Evolutionary conservation across 2,113 vertebrate genomes (phyloP).

Genomic region (Corythornis cristatus): DNA sequence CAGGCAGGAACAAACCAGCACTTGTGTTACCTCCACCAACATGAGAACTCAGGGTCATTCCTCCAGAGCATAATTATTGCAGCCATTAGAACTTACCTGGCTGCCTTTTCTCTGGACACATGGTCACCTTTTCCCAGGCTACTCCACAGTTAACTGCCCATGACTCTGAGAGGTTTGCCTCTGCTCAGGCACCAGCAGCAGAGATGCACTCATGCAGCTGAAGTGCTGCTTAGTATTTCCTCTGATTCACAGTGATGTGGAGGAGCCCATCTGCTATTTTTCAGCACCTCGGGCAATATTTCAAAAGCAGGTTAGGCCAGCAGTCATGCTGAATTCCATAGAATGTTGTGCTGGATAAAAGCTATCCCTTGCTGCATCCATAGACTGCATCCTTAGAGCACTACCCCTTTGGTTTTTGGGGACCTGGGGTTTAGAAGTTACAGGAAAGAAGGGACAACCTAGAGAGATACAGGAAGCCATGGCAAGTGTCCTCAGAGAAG

Average conservation of each 20-base stretch:
- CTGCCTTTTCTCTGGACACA: background rate
- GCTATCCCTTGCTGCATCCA: background rate
- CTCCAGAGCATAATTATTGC: background rate
- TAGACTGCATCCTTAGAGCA: background rate
- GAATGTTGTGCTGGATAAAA: background rate
- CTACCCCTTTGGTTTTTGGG: background rate
- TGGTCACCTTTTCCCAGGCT: accelerated
- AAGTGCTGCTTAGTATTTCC: background rate
- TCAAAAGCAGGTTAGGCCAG: background rate
- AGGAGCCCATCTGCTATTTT: background rate
- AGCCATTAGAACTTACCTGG: background rate
- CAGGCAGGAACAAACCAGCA: background rate
- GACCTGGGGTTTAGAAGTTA: background rate
- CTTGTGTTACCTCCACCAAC: background rate
- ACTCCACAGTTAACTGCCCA: background rate
- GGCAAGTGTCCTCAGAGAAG: background rate
- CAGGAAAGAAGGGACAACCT: background rate
- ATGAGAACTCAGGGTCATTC: accelerated
- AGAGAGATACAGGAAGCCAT: background rate
- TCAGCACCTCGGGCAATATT: background rate
- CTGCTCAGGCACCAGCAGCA: background rate
- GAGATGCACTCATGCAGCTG: background rate
- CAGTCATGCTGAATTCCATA: background rate
- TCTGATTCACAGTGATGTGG: background rate
- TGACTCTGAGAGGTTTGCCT: accelerated